These are phyloP conservation scores for Drosophila lini DNA, from an alignment of 1,140 invertebrate species.

Conservation along the genomic window DNA sequence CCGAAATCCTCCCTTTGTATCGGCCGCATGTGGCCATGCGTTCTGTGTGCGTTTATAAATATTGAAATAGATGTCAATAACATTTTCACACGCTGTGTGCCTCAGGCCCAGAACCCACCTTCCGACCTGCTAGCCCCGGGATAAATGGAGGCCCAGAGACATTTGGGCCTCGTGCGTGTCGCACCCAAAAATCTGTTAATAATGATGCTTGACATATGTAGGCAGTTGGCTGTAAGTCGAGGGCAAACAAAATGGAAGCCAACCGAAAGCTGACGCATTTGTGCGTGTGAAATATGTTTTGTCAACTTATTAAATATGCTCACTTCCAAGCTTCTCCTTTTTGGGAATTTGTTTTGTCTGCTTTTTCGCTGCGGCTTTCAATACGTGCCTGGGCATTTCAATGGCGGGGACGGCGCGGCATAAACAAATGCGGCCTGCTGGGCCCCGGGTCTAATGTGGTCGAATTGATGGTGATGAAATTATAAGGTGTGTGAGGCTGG, in stretches of 20 bases:
- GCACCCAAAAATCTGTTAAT: slow-evolving; percentile 77
- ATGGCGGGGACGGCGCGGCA: slow-evolving; percentile 33
- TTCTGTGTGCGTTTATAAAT: slow-evolving; percentile 64
- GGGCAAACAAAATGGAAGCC: slow-evolving; percentile 55
- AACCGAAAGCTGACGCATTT: slow-evolving; percentile 63
- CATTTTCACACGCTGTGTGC: slow-evolving; percentile 70
- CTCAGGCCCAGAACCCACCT: neutral
- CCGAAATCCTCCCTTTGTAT: slow-evolving; percentile 15
- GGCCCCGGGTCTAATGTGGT: slow-evolving; percentile 33
- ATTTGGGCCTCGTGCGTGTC: slow-evolving; percentile 60
- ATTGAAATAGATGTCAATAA: slow-evolving; percentile 80
- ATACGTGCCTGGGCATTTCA: slow-evolving; percentile 64
- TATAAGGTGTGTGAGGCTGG: slow-evolving; percentile 24
- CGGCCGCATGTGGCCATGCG: slow-evolving; percentile 13
- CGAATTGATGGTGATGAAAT: slow-evolving; percentile 46
- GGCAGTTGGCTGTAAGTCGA: slow-evolving; percentile 44
- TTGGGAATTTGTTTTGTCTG: slow-evolving; percentile 41
- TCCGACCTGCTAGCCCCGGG: slow-evolving; percentile 8
- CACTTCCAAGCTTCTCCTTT: slow-evolving; percentile 41
- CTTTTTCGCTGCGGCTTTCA: slow-evolving; percentile 21
- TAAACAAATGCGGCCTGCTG: slow-evolving; percentile 38
- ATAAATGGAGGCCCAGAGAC: slow-evolving; percentile 31
- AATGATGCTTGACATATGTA: slow-evolving; percentile 79
- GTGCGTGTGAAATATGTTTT: slow-evolving; percentile 82
- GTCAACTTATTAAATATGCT: slow-evolving; percentile 82